Evolutionary conservation across 2,113 vertebrate genomes (phyloP), one percentile per base, ranked within the genome.

Genomic region (Marmota flaviventris): DNA sequence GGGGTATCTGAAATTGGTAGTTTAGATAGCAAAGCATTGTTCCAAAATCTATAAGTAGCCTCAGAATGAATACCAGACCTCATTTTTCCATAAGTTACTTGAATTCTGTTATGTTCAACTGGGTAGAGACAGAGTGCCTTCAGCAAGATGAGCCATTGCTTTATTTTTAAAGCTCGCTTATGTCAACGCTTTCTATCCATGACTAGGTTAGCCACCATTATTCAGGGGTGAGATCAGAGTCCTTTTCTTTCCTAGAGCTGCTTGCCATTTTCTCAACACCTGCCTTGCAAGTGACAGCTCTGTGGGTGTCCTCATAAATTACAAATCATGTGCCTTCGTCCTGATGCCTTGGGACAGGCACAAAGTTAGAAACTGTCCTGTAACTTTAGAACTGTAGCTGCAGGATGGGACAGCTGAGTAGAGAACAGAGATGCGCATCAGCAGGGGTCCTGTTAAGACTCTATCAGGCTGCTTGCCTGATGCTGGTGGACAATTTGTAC

Each of bases 251-350:
- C 98, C 98, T 98, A 96, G 90, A 99, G 99, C 98, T 39, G 95
- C 95, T 98, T 98, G 99, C 99, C 99, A 99, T 98, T 98, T 99
- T 99, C 99, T 99, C 98, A 97, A 99, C 99, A 99, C 99, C 99
- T 99, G 99, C 99, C 99, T 98, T 98, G 98, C 99, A 99, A 99
- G 99, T 99, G 99, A 99, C 99, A 99, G 99, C 99, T 99, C 99
- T 99, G 99, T 99, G 99, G 99, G 99, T 98, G 99, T 99, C 99
- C 99, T 99, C 99, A 99, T 99, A 99, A 99, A 99, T 99, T 99
- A 99, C 94, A 98, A 98, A 99, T 99, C 99, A 99, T 99, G 99
- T 99, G 99, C 99, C 98, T 98, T 97, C 98, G 98, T 98, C 98
- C 98, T 98, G 98, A 98, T 98, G 98, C 98, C 97, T 98, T 98